phyloP scores from a whole-genome alignment of 1,140 invertebrate species.

The Riptortus pedestris region DNA sequence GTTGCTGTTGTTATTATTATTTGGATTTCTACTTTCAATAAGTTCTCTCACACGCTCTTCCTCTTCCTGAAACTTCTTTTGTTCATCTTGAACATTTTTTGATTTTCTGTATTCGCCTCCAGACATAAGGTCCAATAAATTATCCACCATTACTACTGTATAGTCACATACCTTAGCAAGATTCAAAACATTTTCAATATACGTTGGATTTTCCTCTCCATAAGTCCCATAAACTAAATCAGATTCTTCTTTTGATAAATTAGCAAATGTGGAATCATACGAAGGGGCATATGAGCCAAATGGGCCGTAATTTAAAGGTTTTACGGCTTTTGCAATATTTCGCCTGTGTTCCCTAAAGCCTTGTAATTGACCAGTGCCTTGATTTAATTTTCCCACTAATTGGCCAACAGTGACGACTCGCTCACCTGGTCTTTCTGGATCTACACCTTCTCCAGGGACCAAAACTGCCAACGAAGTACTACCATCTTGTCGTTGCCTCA shows the following conservation, averaged over 20 bases:
- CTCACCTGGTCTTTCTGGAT: slow-evolving; percentile 54
- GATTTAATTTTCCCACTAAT: slow-evolving; percentile 58
- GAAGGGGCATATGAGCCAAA: slow-evolving; percentile 91
- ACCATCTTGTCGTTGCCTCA: slow-evolving; percentile 68
- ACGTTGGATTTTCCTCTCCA: slow-evolving; percentile 64
- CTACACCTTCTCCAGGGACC: slow-evolving; percentile 63
- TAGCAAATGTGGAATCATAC: slow-evolving; percentile 91
- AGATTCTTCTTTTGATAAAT: slow-evolving; percentile 84
- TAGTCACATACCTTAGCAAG: slow-evolving; percentile 78
- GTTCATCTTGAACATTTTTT: slow-evolving; percentile 53
- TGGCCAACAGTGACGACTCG: slow-evolving; percentile 72
- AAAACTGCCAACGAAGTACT: slow-evolving; percentile 81
- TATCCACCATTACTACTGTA: slow-evolving; percentile 70
- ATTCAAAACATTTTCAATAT: slow-evolving; percentile 52
- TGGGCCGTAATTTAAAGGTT: slow-evolving; percentile 85
- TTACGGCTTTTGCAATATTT: slow-evolving; percentile 78
- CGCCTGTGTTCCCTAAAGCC: slow-evolving; percentile 81
- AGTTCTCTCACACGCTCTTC: slow-evolving; percentile 48
- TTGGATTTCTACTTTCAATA: slow-evolving; percentile 35
- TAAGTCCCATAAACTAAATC: slow-evolving; percentile 85
- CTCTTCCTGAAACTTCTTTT: slow-evolving; percentile 48
- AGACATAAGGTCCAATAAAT: slow-evolving; percentile 70
- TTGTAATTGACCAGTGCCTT: slow-evolving; percentile 57
- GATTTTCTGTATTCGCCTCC: slow-evolving; percentile 73
- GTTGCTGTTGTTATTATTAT: slow-evolving; percentile 2